A percentile compares a stretch with the other conserved stretches of the same genome.
These are phyloP conservation scores for Stigmatopora nigra DNA, from an alignment of 2,113 vertebrate genomes.

Conservation along the genomic window DNA sequence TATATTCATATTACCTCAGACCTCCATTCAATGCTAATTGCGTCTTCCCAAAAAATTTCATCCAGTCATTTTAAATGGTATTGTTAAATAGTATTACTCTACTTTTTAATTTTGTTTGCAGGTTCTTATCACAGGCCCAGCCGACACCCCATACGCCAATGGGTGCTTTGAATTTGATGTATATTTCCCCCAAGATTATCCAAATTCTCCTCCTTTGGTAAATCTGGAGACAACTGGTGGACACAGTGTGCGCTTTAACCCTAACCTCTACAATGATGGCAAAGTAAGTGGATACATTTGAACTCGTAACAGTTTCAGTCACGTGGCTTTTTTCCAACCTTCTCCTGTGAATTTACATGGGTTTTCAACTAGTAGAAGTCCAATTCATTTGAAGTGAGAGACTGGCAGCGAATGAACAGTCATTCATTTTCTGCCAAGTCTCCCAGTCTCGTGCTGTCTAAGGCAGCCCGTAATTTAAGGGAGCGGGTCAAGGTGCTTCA, in stretches of 20 bases:
- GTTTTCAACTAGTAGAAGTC: slow-evolving; percentile 10
- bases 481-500: slow-evolving; percentile 26
- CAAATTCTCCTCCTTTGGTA: slow-evolving; percentile 95
- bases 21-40: background rate
- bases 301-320: slow-evolving; percentile 6
- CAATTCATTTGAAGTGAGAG: background rate
- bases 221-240: slow-evolving; percentile 97
- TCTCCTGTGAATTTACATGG: slow-evolving; percentile 5
- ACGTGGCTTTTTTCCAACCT: background rate
- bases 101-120: slow-evolving; percentile 32
- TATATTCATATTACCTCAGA: too few species aligned
- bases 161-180: slow-evolving; percentile 99
- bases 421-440: too few species aligned
- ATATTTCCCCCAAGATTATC: slow-evolving; percentile 98
- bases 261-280: slow-evolving; percentile 98
- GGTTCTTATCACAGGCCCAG: slow-evolving; percentile 97
- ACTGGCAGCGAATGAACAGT: too few species aligned
- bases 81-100: background rate
- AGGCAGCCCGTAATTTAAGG: too few species aligned
- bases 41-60: background rate
- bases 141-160: slow-evolving; percentile 94
- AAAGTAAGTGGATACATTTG: slow-evolving; percentile 71
- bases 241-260: slow-evolving; percentile 96
- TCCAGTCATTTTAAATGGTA: background rate
- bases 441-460: too few species aligned